These are phyloP conservation scores for Dione vanillae DNA, from an alignment of 2,888 invertebrate species.

Conservation along the genomic window DNA sequence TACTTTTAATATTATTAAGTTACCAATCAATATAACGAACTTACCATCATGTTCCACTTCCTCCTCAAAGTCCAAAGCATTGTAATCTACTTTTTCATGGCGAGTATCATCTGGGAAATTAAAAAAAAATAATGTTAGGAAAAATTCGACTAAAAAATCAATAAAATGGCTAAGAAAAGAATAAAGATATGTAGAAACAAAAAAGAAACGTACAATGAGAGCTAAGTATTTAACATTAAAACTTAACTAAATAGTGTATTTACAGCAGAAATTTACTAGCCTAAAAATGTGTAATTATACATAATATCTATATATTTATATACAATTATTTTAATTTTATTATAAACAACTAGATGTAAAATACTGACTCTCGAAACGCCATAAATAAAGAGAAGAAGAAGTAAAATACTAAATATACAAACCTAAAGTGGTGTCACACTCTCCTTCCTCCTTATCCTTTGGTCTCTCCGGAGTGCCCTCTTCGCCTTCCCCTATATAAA, in stretches of 20 bases:
- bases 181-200: too few species aligned
- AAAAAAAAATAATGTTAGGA: not conserved
- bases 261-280: too few species aligned
- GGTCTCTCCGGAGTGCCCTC: constrained; percentile 72
- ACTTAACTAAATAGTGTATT: too few species aligned
- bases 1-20: not conserved
- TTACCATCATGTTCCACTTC: constrained; percentile 83
- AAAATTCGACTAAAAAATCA: not conserved
- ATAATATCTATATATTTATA: too few species aligned
- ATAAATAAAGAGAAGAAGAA: too few species aligned
- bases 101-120: constrained; percentile 62
- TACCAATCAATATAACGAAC: not conserved
- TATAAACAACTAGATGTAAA: too few species aligned
- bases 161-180: not conserved
- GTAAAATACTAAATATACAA: constrained; percentile 31
- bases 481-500: constrained; percentile 63
- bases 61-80: constrained; percentile 89
- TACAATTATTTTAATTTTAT: too few species aligned
- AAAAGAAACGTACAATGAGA: too few species aligned
- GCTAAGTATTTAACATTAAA: too few species aligned
- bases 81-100: constrained; percentile 86
- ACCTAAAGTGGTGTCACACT: constrained; percentile 75
- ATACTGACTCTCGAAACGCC: too few species aligned
- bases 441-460: constrained; percentile 76
- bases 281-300: too few species aligned